A percentile compares a stretch with the other conserved stretches of the same genome.
Conservation (phyloP, 1,140 invertebrate genomes). For the Zaprionus kolodkinae region DNA sequence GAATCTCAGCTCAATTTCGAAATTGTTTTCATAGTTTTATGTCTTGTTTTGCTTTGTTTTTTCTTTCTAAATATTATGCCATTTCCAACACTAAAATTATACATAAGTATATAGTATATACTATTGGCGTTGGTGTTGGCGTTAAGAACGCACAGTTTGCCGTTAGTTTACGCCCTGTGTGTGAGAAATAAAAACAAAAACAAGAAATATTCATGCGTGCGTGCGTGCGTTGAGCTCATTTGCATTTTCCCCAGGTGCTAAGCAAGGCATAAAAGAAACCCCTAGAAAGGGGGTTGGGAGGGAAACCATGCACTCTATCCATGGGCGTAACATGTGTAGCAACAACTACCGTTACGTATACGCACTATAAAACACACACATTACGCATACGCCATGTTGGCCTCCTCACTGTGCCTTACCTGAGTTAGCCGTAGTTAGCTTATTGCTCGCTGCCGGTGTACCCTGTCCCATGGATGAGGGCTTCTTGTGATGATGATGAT, state of each 20-base stretch:
- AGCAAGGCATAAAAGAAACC: slow-evolving; percentile 1
- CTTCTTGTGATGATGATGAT: slow-evolving; percentile 86
- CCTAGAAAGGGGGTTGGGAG: slow-evolving; percentile 6
- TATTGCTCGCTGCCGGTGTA: slow-evolving; percentile 68
- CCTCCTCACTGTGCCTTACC: slow-evolving; percentile 58
- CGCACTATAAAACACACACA: slow-evolving; percentile 14
- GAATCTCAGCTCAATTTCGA: neutral
- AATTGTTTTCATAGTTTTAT: neutral
- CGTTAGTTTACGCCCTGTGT: neutral
- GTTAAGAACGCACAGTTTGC: neutral
- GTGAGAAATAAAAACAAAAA: slow-evolving; percentile 18
- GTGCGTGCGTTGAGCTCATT: slow-evolving; percentile 53
- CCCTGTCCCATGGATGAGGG: slow-evolving; percentile 45
- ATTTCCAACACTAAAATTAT: slow-evolving; percentile 3
- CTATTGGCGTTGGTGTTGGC: neutral
- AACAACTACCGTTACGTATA: slow-evolving; percentile 37
- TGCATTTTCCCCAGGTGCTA: slow-evolving; percentile 55
- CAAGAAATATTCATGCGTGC: slow-evolving; percentile 51
- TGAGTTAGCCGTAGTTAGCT: slow-evolving; percentile 79
- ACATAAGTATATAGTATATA: neutral
- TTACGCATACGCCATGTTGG: slow-evolving; percentile 38
- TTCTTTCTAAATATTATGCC: neutral
- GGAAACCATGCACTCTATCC: neutral
- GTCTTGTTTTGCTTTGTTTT: neutral
- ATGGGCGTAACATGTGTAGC: slow-evolving; percentile 48